Percentiles rank a stretch among this genome's conserved stretches.
phyloP scores from a whole-genome alignment of 2,888 invertebrate species.

The Strigamia maritima region DNA sequence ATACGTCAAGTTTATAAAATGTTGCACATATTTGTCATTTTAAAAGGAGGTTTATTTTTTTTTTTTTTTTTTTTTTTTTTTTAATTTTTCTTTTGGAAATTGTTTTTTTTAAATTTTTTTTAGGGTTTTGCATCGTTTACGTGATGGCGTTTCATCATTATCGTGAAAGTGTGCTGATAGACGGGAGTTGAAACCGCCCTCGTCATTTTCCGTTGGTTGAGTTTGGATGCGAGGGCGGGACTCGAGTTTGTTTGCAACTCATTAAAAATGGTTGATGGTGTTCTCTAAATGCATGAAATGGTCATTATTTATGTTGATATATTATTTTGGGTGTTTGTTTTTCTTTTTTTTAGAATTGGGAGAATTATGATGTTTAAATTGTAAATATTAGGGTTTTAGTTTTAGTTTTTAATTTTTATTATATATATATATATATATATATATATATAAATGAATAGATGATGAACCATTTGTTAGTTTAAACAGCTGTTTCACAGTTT shows the following conservation, averaged over 20 bases:
- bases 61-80: background rate
- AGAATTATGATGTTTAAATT: background rate
- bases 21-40: background rate
- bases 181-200: background rate
- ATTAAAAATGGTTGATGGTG: background rate
- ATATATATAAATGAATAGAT: no score
- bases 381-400: no score
- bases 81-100: background rate
- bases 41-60: background rate
- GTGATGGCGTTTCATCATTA: constrained; percentile 3
- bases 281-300: background rate
- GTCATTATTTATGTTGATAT: background rate
- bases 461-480: no score
- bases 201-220: background rate
- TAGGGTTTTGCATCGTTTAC: background rate
- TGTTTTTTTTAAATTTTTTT: background rate
- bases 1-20: background rate
- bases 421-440: no score
- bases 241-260: background rate
- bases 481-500: no score
- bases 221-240: background rate
- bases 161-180: background rate
- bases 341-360: background rate
- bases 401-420: no score
- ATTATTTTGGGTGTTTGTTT: background rate